Base-by-base conservation (phyloP, 2,113 vertebrate genomes). In the Motacilla alba region DNA sequence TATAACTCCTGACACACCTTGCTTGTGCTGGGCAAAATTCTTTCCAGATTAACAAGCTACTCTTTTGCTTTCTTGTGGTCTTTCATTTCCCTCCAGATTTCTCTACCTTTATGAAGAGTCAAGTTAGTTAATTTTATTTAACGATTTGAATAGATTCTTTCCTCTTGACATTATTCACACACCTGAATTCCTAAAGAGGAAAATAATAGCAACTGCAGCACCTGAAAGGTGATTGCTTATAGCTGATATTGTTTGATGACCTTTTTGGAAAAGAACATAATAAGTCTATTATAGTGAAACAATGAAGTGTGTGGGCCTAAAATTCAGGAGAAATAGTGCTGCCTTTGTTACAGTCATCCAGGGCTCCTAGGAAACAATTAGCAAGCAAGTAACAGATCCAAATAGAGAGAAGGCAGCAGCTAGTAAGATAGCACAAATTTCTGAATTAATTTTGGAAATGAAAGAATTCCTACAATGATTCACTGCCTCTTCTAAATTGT, bases 41-140 rank as follows among this genome's bases (percentile, higher is more conserved):
- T 90, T 87, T 69, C 15, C 31, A 81, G 15, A 89, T 62, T 86
- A 79, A 64, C 24, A 64, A 64, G 7, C 5, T 67, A 28, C 47
- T 50, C 20, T 76, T 90, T 80, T 73, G 1, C 24, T 85, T 85
- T 17, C 8, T 82, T 83, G 17, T 15, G 3, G 13, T 73, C 70
- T 59, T 93, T 76, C 22, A 52, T 60, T 76, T 52, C 11, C 20
- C 23, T 19, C 11, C 20, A 56, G 35, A 50, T 89, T 93, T 59
- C 30, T 84, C 43, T 87, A 30, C 30, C 84, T 72, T 93, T 62
- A 30, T 39, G 35, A 83, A 90, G 28, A 69, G 26, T 37, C 70
- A 87, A 70, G 37, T 58, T 85, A 89, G 35, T 17, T 94, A 87
- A 85, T 93, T 95, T 76, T 93, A 86, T 69, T 79, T 88, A 88